Conservation (phyloP, 2,888 invertebrate species). For the Lysandra coridon region DNA sequence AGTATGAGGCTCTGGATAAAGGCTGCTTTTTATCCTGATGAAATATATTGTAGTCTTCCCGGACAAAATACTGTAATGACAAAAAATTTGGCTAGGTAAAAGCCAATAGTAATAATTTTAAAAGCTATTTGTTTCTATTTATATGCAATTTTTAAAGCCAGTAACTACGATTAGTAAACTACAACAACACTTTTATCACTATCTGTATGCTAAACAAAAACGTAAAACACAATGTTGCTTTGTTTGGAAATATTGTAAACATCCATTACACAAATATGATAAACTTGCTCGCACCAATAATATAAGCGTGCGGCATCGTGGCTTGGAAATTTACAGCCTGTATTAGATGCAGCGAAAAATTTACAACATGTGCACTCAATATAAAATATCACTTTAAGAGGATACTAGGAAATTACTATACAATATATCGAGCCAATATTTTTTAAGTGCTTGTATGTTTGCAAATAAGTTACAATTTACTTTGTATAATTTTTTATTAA, state of each 20-base stretch:
- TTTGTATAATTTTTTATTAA: neutral
- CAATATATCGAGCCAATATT: neutral
- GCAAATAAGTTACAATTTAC: neutral
- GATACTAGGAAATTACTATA: neutral
- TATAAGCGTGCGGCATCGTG: neutral
- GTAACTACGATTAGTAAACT: too few relatives aligned
- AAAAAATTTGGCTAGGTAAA: too few relatives aligned
- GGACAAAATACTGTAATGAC: too few relatives aligned
- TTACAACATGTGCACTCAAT: neutral
- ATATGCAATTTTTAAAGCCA: too few relatives aligned
- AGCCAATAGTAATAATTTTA: too few relatives aligned
- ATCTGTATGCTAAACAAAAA: neutral
- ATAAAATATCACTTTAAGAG: conserved; percentile 17
- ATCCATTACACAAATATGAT: conserved; percentile 20
- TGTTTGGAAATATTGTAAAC: neutral
- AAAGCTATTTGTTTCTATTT: too few relatives aligned
- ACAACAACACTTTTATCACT: neutral
- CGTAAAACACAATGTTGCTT: neutral
- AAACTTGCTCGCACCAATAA: neutral
- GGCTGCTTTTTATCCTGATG: too few relatives aligned
- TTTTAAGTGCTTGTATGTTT: neutral
- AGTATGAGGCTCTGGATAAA: too few relatives aligned
- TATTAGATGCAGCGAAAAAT: neutral
- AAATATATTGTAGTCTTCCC: too few relatives aligned
- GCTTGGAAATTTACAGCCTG: neutral